A percentile compares a stretch with the other conserved stretches of the same genome.
phyloP scores from a whole-genome alignment of 2,113 vertebrate genomes.

The Notechis scutatus region DNA sequence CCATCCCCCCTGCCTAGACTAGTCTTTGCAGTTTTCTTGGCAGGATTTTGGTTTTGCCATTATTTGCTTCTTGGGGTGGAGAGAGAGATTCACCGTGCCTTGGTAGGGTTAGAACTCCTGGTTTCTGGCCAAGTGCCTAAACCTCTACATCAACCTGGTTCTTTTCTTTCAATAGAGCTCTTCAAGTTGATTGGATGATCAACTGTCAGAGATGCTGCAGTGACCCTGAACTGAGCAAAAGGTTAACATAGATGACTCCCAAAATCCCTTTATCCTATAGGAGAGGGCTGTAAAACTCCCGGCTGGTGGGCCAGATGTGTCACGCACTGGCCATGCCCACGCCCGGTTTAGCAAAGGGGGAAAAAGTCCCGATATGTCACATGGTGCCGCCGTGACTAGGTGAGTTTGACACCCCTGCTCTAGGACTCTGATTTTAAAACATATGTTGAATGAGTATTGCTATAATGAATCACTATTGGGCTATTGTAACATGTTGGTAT shows the following conservation, averaged over 20 bases:
- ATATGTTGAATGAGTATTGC: neutral
- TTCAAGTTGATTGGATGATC: neutral
- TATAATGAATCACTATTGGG: neutral
- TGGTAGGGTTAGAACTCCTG: neutral
- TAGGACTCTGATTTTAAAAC: neutral
- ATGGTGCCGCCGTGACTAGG: no score
- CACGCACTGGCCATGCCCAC: no score
- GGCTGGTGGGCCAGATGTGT: rapidly evolving
- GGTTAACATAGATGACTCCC: neutral
- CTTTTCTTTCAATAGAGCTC: neutral
- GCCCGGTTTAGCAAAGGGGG: no score
- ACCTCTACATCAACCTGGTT: neutral
- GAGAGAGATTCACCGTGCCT: neutral
- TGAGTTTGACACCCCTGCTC: neutral
- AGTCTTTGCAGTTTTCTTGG: neutral
- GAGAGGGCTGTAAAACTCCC: neutral
- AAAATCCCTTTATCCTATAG: neutral
- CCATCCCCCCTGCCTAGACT: neutral
- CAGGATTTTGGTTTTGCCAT: neutral
- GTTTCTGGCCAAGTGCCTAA: neutral
- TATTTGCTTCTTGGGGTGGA: neutral
- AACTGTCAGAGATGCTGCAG: neutral
- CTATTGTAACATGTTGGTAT: neutral
- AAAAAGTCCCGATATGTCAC: no score
- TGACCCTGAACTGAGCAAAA: neutral